A percentile compares a stretch with the other conserved stretches of the same genome.
Evolutionary conservation across 2,113 vertebrate genomes (phyloP).

Genomic region (Lonchura striata): DNA sequence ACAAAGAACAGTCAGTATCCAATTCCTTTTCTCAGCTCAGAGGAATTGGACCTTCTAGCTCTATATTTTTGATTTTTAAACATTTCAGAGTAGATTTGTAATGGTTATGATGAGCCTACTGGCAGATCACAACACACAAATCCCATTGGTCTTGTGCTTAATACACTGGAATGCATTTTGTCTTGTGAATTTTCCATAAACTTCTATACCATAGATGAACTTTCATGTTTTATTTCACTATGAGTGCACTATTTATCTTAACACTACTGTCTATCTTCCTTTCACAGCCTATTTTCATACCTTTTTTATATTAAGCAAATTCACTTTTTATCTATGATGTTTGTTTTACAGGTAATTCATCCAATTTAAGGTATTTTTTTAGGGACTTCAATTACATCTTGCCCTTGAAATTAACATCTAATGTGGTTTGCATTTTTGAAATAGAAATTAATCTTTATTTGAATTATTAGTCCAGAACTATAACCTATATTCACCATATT

Average conservation of each 20-base stretch:
- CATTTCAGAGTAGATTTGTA: background rate
- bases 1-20: background rate
- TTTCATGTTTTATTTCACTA: conserved; percentile 28
- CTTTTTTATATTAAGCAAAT: conserved; percentile 53
- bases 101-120: background rate
- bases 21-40: background rate
- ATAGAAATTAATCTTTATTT: conserved; percentile 60
- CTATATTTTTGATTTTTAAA: background rate
- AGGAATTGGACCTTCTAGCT: background rate
- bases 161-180: background rate
- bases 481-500: background rate
- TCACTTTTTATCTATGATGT: conserved; percentile 57
- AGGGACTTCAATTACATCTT: conserved; percentile 56
- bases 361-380: conserved; percentile 60
- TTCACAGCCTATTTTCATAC: conserved; percentile 52
- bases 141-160: background rate
- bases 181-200: conserved; percentile 33
- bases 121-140: background rate
- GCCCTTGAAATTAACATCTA: conserved; percentile 63
- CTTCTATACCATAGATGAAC: background rate
- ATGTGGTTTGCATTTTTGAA: conserved; percentile 50
- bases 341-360: conserved; percentile 64
- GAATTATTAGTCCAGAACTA: conserved; percentile 33
- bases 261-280: background rate
- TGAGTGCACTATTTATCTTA: conserved; percentile 52